Evolutionary conservation across 2,113 vertebrate species (phyloP).

Genomic region (Carollia perspicillata): DNA sequence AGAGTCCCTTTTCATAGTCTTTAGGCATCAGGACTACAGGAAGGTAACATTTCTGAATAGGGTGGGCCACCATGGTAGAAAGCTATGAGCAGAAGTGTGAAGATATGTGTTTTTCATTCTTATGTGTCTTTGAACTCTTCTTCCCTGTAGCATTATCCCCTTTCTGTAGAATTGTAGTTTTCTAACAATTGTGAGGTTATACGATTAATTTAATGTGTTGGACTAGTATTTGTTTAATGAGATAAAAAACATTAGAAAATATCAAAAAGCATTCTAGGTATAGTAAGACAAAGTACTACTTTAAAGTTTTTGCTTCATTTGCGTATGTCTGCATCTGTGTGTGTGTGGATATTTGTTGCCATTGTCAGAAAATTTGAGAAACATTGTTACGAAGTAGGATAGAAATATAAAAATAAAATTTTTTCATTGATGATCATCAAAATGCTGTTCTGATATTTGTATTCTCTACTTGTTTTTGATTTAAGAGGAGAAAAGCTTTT

Average conservation of each 20-base stretch:
- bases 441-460: neutral
- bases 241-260: neutral
- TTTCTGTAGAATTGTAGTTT: neutral
- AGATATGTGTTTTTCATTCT: neutral
- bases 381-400: neutral
- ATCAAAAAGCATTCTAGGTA: neutral
- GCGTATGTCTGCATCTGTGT: neutral
- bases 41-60: neutral
- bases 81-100: neutral
- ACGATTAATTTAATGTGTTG: neutral
- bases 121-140: neutral
- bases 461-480: constrained; percentile 31
- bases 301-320: neutral
- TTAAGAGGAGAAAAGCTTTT: constrained; percentile 33
- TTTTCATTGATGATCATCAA: neutral
- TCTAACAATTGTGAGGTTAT: neutral
- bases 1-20: neutral
- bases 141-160: neutral
- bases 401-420: neutral
- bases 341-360: neutral
- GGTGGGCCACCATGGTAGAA: neutral
- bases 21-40: neutral
- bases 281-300: neutral
- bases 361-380: neutral
- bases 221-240: neutral